A percentile compares a stretch with the other conserved stretches of the same genome.
phyloP scores from a whole-genome alignment of 2,113 vertebrate species.

The Hoplias malabaricus region DNA sequence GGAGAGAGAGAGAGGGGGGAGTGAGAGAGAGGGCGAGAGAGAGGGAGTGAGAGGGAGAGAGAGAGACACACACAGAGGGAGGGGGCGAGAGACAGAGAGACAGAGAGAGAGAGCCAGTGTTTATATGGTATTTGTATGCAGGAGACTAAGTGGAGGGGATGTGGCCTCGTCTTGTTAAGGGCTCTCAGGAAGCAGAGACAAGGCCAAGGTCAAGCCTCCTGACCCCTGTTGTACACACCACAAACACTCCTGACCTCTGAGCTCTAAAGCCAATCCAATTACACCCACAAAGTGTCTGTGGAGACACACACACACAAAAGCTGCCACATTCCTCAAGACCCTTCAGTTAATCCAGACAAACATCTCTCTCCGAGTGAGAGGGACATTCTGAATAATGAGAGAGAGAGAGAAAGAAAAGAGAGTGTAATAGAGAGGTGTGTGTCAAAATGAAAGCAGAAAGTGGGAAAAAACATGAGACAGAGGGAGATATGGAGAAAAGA shows the following conservation, averaged over 20 bases:
- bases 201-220: conserved; percentile 21
- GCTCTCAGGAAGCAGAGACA: conserved; percentile 15
- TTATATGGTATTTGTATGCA: conserved; percentile 24
- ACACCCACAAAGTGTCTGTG: conserved; percentile 5
- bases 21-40: background rate
- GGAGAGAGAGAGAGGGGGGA: no score
- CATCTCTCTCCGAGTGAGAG: background rate
- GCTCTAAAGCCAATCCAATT: conserved; percentile 26
- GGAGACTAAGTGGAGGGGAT: background rate
- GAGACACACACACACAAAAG: background rate
- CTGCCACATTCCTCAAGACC: background rate
- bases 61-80: background rate
- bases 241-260: conserved; percentile 15
- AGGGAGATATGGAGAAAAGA: no score
- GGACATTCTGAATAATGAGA: background rate
- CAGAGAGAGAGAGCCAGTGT: background rate
- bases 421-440: background rate
- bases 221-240: background rate
- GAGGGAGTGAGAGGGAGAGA: background rate
- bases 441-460: background rate
- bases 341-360: no score
- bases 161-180: background rate
- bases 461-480: no score
- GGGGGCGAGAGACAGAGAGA: background rate
- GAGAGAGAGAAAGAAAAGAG: background rate